Conservation (phyloP, 1,140 invertebrate genomes). For the Patella vulgata region DNA sequence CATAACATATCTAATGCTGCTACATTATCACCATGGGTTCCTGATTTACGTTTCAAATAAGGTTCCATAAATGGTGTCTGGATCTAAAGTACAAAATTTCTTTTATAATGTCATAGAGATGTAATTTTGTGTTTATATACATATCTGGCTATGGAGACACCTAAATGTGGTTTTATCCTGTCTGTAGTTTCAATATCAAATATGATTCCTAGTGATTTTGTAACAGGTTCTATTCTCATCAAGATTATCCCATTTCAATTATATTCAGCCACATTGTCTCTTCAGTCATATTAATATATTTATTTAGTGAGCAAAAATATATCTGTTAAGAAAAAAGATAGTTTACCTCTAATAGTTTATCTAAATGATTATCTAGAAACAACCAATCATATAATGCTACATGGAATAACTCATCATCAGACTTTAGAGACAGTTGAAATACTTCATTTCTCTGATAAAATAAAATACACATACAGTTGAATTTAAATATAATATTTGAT, state of each 20-base stretch:
- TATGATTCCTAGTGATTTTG: too few relatives aligned
- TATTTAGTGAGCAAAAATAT: too few relatives aligned
- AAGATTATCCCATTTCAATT: too few relatives aligned
- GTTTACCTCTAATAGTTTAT: conserved; percentile 80
- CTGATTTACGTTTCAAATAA: conserved; percentile 76
- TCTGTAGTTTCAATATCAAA: too few relatives aligned
- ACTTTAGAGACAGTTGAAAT: conserved; percentile 66
- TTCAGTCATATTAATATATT: too few relatives aligned
- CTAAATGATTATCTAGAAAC: conserved; percentile 78
- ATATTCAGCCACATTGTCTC: too few relatives aligned
- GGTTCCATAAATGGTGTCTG: conserved; percentile 82
- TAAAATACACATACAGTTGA: background rate
- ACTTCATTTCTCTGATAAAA: conserved; percentile 66
- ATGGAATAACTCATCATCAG: conserved; percentile 88
- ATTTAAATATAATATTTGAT: background rate
- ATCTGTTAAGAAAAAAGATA: background rate
- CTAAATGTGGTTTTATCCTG: too few relatives aligned
- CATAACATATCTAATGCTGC: conserved; percentile 88
- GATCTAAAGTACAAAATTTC: conserved; percentile 62
- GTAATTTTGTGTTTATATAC: too few relatives aligned
- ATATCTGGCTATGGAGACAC: too few relatives aligned
- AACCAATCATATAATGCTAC: conserved; percentile 94
- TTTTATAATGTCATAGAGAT: too few relatives aligned
- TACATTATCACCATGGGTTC: conserved; percentile 61
- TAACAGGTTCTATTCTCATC: too few relatives aligned